phyloP scores from a whole-genome alignment of 2,797 vertebrate species.

The Rhincodon typus region DNA sequence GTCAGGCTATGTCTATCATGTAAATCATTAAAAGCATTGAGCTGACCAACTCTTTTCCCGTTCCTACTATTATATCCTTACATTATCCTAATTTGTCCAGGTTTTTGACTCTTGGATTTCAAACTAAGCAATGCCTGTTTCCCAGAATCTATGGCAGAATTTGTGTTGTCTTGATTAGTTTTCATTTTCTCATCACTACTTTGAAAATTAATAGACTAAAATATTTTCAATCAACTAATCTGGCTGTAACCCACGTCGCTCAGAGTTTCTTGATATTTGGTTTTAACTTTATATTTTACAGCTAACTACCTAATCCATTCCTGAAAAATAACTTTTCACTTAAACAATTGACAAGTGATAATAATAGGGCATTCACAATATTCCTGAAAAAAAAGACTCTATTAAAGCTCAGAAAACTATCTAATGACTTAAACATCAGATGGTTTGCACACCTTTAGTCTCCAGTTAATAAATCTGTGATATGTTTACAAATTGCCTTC shows the following conservation, averaged over 20 bases:
- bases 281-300: slow-evolving; percentile 5
- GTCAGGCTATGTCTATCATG: not conserved
- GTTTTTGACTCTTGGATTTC: not conserved
- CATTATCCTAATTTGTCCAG: not conserved
- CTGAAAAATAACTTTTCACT: not conserved
- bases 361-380: not conserved
- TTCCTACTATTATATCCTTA: not conserved
- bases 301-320: not conserved
- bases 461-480: not conserved
- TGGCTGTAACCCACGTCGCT: not conserved
- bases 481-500: not conserved
- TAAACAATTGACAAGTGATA: not conserved
- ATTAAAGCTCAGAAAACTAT: slow-evolving; percentile 14
- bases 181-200: not conserved
- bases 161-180: not conserved
- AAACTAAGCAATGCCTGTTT: slow-evolving; percentile 24
- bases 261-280: not conserved
- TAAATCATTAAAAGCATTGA: not conserved
- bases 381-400: not conserved
- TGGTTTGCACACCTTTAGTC: slow-evolving; percentile 10
- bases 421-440: slow-evolving; percentile 4
- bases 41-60: not conserved
- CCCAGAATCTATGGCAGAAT: slow-evolving; percentile 13
- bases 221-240: not conserved
- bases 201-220: not conserved